These are phyloP conservation scores for Syngnathus acus DNA, from an alignment of 2,797 vertebrate genomes.

Conservation along the genomic window DNA sequence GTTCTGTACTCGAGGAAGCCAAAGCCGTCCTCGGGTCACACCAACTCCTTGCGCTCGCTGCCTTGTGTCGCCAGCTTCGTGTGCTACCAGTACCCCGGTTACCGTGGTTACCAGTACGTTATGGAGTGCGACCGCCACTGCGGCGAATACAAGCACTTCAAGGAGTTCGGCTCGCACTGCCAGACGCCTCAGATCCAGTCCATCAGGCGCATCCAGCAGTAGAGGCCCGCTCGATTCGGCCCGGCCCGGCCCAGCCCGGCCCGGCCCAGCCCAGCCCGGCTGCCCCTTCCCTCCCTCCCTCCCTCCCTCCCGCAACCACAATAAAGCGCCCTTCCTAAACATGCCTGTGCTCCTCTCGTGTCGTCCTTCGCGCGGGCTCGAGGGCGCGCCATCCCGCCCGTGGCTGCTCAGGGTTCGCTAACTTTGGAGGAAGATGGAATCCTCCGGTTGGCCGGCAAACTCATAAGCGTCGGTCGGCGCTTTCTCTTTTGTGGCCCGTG, in stretches of 20 bases:
- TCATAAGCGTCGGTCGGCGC: no score
- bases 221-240: conserved; percentile 33
- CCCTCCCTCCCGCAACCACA: conserved; percentile 37
- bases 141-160: conserved; percentile 88
- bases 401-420: no score
- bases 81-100: conserved; percentile 90
- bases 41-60: no score
- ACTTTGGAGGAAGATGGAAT: no score
- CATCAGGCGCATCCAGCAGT: conserved; percentile 90
- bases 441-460: no score
- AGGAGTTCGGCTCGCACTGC: conserved; percentile 86
- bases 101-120: conserved; percentile 89
- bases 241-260: neutral
- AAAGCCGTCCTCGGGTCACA: no score
- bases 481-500: no score
- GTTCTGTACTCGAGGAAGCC: no score
- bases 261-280: neutral
- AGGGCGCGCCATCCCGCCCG: no score
- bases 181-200: conserved; percentile 93
- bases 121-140: conserved; percentile 86
- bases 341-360: conserved; percentile 28
- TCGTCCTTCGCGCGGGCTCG: neutral
- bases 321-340: conserved; percentile 78
- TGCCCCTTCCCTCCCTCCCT: neutral
- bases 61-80: conserved; percentile 74